Evolutionary conservation across 2,888 invertebrate genomes (phyloP).

Genomic region (Myopa testacea): DNA sequence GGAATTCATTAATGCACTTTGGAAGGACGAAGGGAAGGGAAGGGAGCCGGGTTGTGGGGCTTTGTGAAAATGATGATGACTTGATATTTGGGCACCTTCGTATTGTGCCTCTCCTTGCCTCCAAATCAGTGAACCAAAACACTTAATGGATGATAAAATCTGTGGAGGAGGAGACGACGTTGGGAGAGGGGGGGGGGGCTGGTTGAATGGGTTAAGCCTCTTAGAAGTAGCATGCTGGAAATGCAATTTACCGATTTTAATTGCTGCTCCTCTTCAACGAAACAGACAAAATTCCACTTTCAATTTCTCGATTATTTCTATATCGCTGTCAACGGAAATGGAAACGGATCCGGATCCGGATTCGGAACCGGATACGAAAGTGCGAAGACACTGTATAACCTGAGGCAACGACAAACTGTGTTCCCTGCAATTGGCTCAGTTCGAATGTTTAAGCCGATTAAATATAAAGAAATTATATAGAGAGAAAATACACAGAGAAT

Average conservation of each 20-base stretch:
- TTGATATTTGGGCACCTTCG: background rate
- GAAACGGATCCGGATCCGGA: background rate
- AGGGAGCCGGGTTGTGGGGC: background rate
- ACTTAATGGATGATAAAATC: background rate
- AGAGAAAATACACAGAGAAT: background rate
- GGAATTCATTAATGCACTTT: constrained; percentile 27
- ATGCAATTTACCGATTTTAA: constrained; percentile 25
- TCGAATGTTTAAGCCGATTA: background rate
- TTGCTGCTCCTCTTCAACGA: constrained; percentile 2
- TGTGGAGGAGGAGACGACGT: no score
- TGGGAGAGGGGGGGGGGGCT: background rate
- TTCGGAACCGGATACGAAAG: background rate
- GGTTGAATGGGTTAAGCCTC: background rate
- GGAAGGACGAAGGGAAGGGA: background rate
- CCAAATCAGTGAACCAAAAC: no score
- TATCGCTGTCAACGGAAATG: background rate
- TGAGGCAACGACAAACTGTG: background rate
- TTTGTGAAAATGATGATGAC: constrained; percentile 6
- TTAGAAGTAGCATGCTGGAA: background rate
- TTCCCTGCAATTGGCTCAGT: constrained; percentile 5
- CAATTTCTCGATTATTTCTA: background rate
- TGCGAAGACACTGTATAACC: background rate
- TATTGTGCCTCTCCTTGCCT: no score
- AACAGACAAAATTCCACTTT: background rate
- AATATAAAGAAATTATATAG: background rate